Evolutionary conservation across 2,113 vertebrate species (phyloP).

Genomic region (Oxygymnocypris stewartii): DNA sequence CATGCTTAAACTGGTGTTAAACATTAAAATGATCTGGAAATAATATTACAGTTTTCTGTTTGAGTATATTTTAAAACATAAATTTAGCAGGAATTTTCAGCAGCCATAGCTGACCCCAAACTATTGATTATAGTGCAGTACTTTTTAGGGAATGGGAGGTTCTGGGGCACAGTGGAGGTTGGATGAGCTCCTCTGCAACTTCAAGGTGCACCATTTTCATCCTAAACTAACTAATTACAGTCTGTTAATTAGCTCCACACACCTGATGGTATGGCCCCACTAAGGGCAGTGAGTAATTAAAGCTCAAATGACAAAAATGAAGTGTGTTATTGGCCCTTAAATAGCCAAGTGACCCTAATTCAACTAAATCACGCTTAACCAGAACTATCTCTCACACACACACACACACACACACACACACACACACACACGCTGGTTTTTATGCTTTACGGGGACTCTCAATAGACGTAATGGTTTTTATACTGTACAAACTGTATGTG

Average conservation of each 20-base stretch:
- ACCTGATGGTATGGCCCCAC: conserved; percentile 66
- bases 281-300: conserved; percentile 66
- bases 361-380: conserved; percentile 20
- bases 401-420: too few species aligned
- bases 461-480: too few species aligned
- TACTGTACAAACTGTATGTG: too few species aligned
- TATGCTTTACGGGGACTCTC: too few species aligned
- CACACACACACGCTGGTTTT: too few species aligned
- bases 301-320: conserved; percentile 72
- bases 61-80: too few species aligned
- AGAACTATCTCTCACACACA: neutral
- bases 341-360: conserved; percentile 18
- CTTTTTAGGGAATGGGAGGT: neutral
- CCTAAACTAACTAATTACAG: conserved; percentile 71
- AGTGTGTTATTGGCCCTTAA: conserved; percentile 65
- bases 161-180: neutral
- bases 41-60: too few species aligned
- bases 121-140: too few species aligned
- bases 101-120: too few species aligned
- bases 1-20: neutral
- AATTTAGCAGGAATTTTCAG: too few species aligned
- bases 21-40: too few species aligned
- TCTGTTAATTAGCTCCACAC: conserved; percentile 73
- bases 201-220: conserved; percentile 52
- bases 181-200: conserved; percentile 28